Base-by-base conservation (phyloP, 2,113 vertebrate genomes). In the Abramis brama region DNA sequence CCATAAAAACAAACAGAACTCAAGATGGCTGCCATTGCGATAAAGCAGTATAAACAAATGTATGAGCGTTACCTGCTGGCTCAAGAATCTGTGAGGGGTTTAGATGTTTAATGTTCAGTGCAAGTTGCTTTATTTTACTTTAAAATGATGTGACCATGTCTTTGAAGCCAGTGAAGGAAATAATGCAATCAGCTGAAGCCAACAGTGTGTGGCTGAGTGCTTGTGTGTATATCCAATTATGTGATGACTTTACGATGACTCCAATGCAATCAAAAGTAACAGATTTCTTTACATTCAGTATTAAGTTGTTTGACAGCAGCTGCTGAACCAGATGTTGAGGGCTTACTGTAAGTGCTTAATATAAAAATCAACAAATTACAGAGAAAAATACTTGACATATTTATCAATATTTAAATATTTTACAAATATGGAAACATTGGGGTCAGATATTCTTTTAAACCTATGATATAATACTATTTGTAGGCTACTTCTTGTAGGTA, bases 1-100 rank as follows among this genome's bases (percentile, higher is more conserved):
- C 90, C 90, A 89, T 75, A 89, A 93, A 94, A 93, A 91, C 92
- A 95, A 93, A 94, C 81, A 91, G 82, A 84, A 86, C 74, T 52
- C 62, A 45, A 33, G 79, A 87, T 85, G 88, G 74, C 85, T 1
- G 85, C 12, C 23, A 86, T 85, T 36, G 78, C 66, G 90, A 90
- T 84, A 85, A 79, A 87, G 86, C 86, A 79, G 89, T 90, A 94
- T 93, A 93, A 94, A 93, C 93, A 39, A 86, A 87, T 68, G 82
- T 79, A 86, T 87, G 74, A 85, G 84, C 83, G 25, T 83, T 27
- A 88, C 81, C 78, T 59, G 64, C 73, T 82, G 62, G 36, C 13
- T 45, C 19, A 71, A 77, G 45, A 83, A 43, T 43, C 36, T 77
- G 59, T 39, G 59, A 83, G 76, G 60, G 77, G 71, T 84, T 88